These are phyloP conservation scores for Dicentrarchus labrax DNA, from an alignment of 2,113 vertebrate species.

Conservation along the genomic window DNA sequence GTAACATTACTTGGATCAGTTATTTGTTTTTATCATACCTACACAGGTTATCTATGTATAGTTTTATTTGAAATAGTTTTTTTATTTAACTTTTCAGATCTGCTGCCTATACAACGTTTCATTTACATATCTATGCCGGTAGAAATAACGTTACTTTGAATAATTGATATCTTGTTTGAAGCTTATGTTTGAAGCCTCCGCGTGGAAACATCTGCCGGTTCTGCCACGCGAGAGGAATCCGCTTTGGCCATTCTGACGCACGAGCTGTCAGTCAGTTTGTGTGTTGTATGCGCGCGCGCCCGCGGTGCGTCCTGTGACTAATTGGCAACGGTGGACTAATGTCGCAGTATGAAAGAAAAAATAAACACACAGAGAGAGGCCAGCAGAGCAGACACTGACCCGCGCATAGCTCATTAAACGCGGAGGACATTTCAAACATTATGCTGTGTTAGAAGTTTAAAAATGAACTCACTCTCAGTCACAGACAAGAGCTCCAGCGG, in stretches of 20 bases:
- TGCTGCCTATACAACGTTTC: not conserved
- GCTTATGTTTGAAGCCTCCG: slow-evolving; percentile 38
- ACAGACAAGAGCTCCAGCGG: slow-evolving; percentile 48
- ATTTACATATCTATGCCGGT: no score
- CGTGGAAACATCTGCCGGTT: slow-evolving; percentile 69
- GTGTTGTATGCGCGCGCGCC: slow-evolving; percentile 1
- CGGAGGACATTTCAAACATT: not conserved
- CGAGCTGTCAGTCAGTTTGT: slow-evolving; percentile 49
- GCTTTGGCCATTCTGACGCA: slow-evolving; percentile 51
- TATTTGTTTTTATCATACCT: not conserved
- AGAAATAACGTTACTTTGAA: slow-evolving; percentile 18
- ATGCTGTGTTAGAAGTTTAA: slow-evolving; percentile 41
- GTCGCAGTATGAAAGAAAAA: slow-evolving; percentile 66
- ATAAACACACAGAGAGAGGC: not conserved
- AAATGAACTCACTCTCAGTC: slow-evolving; percentile 60
- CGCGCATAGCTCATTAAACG: not conserved
- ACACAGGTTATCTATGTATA: not conserved
- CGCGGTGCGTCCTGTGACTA: slow-evolving; percentile 63
- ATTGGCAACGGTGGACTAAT: slow-evolving; percentile 71
- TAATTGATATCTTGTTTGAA: slow-evolving; percentile 41
- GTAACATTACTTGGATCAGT: not conserved
- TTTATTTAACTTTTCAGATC: not conserved
- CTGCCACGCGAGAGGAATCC: slow-evolving; percentile 64
- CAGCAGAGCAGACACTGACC: not conserved
- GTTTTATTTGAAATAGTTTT: not conserved